phyloP scores from a whole-genome alignment of 2,113 vertebrate species.

The Morone saxatilis region DNA sequence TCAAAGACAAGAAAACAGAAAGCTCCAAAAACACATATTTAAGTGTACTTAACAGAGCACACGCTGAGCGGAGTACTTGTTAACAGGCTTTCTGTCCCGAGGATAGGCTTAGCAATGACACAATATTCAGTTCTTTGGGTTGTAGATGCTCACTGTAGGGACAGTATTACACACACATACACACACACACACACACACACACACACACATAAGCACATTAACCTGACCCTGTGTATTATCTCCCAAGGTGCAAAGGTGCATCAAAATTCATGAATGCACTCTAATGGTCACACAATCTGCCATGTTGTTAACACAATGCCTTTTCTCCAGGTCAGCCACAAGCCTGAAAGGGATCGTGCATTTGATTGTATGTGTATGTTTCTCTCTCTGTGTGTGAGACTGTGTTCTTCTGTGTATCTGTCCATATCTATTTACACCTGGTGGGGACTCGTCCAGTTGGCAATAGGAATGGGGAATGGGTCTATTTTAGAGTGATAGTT shows the following conservation, averaged over 20 bases:
- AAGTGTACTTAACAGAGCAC: slow-evolving; percentile 33
- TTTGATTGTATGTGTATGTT: too few relatives aligned
- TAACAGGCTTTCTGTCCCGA: slow-evolving; percentile 31
- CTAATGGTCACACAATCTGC: slow-evolving; percentile 1
- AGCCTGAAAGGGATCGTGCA: too few relatives aligned
- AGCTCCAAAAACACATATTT: slow-evolving; percentile 46
- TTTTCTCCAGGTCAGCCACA: too few relatives aligned
- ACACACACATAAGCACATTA: neutral
- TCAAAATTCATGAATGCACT: slow-evolving; percentile 11
- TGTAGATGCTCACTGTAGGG: slow-evolving; percentile 27
- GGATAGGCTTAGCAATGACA: slow-evolving; percentile 43
- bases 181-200: slow-evolving; percentile 33
- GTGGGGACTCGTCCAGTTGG: too few relatives aligned
- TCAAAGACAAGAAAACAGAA: slow-evolving; percentile 50
- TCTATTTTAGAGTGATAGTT: neutral
- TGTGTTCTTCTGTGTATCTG: too few relatives aligned
- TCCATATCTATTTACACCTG: too few relatives aligned
- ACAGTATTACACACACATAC: slow-evolving; percentile 4
- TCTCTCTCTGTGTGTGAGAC: too few relatives aligned
- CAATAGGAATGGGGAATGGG: neutral
- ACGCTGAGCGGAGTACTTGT: slow-evolving; percentile 21
- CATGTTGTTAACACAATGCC: neutral
- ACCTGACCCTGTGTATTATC: neutral
- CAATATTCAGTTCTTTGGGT: slow-evolving; percentile 12
- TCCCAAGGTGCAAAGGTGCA: slow-evolving; percentile 16